Evolutionary conservation across 2,113 vertebrate genomes (phyloP).

Genomic region (Panthera uncia): DNA sequence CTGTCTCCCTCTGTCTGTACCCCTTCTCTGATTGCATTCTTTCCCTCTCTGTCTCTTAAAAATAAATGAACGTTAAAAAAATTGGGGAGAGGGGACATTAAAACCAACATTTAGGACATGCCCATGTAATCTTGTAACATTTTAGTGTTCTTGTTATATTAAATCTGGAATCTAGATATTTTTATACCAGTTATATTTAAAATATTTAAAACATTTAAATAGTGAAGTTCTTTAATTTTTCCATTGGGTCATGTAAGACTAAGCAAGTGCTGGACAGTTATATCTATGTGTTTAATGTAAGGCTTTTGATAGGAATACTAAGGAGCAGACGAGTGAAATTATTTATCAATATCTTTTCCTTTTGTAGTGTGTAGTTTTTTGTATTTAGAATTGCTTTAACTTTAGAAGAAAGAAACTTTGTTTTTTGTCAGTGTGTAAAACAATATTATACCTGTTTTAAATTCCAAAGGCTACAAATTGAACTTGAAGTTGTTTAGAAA

Average conservation of each 20-base stretch:
- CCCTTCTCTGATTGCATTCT: too few species aligned
- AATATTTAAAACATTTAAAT: slow-evolving; percentile 37
- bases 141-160: slow-evolving; percentile 10
- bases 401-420: slow-evolving; percentile 20
- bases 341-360: background rate
- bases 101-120: slow-evolving; percentile 8
- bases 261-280: background rate
- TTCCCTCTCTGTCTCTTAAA: too few species aligned
- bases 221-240: background rate
- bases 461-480: background rate
- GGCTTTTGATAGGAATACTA: slow-evolving; percentile 18
- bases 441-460: slow-evolving; percentile 19
- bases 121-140: background rate
- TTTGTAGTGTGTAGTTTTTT: slow-evolving; percentile 1
- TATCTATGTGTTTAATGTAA: background rate
- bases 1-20: too few species aligned
- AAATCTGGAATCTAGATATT: slow-evolving; percentile 6
- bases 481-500: slow-evolving; percentile 39
- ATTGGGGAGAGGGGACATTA: background rate
- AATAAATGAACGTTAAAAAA: background rate
- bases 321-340: background rate
- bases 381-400: slow-evolving; percentile 11
- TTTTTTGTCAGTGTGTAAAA: slow-evolving; percentile 7
- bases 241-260: background rate
- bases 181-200: slow-evolving; percentile 18